phyloP scores from a whole-genome alignment of 2,888 invertebrate species.

The Cotesia congregata region DNA sequence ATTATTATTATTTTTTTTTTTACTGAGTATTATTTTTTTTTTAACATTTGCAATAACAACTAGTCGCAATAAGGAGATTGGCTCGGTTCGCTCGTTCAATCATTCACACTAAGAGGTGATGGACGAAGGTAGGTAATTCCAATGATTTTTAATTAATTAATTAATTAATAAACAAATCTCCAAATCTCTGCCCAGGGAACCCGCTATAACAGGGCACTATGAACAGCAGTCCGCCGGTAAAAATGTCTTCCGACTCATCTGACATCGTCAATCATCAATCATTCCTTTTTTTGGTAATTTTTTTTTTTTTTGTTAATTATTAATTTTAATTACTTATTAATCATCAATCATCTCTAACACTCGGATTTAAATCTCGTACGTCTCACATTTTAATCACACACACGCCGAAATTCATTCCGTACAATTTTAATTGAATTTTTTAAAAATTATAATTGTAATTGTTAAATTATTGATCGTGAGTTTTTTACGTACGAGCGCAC shows the following conservation, averaged over 20 bases:
- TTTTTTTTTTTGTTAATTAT: slow-evolving; percentile 20
- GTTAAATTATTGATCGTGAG: no score
- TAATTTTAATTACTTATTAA: no score
- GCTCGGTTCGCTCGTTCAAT: slow-evolving; percentile 31
- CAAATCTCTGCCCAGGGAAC: slow-evolving; percentile 65
- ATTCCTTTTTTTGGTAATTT: slow-evolving; percentile 53
- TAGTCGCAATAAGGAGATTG: slow-evolving; percentile 22
- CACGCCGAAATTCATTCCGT: slow-evolving; percentile 39
- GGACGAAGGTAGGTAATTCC: slow-evolving; percentile 30
- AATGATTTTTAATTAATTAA: slow-evolving; percentile 24
- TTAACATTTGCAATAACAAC: not conserved
- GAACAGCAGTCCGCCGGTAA: slow-evolving; percentile 69
- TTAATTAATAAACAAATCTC: slow-evolving; percentile 33
- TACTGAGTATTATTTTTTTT: not conserved
- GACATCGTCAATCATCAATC: slow-evolving; percentile 56
- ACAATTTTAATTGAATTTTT: no score
- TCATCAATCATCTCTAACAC: slow-evolving; percentile 19
- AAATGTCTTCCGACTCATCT: slow-evolving; percentile 64
- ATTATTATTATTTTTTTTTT: no score
- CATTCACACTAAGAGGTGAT: slow-evolving; percentile 24
- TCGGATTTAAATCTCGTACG: slow-evolving; percentile 41
- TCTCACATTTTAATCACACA: slow-evolving; percentile 42
- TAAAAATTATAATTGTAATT: no score
- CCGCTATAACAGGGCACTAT: slow-evolving; percentile 70
- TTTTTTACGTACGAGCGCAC: no score